phyloP scores from a whole-genome alignment of 2,888 invertebrate species.

The Eristalinus sepulchralis region DNA sequence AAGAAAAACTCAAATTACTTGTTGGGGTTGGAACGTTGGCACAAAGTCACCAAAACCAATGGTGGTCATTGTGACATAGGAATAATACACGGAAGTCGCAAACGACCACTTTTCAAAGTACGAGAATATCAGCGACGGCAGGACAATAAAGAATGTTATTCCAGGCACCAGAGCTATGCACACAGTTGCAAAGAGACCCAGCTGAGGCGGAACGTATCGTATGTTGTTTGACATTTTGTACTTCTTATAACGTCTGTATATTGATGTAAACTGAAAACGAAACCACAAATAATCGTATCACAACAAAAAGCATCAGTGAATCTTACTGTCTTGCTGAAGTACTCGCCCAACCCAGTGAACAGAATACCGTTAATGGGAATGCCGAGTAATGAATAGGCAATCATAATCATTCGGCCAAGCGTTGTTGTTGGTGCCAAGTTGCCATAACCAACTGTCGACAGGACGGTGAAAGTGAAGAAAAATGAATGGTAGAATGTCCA shows the following conservation, averaged over 20 bases:
- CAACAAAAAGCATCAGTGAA: not conserved
- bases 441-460: constrained; percentile 96
- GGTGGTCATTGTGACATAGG: constrained; percentile 92
- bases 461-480: constrained; percentile 94
- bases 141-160: constrained; percentile 91
- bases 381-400: constrained; percentile 92
- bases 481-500: constrained; percentile 97
- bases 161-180: constrained; percentile 94
- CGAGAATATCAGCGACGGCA: constrained; percentile 92
- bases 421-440: constrained; percentile 93
- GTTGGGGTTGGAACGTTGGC: constrained; percentile 83
- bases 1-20: constrained; percentile 73
- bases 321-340: constrained; percentile 90
- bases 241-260: constrained; percentile 91
- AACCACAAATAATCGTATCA: not conserved
- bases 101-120: constrained; percentile 94
- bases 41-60: constrained; percentile 97
- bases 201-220: constrained; percentile 85
- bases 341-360: constrained; percentile 91
- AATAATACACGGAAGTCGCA: constrained; percentile 91
- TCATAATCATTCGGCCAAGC: constrained; percentile 91
- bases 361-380: constrained; percentile 83
- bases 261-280: constrained; percentile 86
- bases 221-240: constrained; percentile 84
- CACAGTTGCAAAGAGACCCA: constrained; percentile 90